These are phyloP conservation scores for Zoanthus solanderi DNA, from an alignment of 92 coral and sea anemone species.

Conservation along the genomic window DNA sequence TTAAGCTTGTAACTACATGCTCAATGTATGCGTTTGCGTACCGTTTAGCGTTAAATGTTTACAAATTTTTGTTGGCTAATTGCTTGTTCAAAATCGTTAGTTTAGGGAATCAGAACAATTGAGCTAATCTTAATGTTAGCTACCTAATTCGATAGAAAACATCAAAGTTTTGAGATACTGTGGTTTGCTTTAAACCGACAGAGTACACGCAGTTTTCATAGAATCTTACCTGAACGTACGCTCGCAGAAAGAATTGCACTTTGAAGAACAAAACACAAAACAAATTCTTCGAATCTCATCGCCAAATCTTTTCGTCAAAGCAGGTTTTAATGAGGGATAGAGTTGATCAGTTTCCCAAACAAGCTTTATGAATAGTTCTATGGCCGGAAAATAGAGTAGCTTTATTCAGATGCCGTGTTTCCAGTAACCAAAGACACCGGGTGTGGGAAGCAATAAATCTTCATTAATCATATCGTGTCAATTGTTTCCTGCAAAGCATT, in stretches of 20 bases:
- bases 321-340: neutral
- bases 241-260: neutral
- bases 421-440: constrained; percentile 36
- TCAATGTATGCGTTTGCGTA: neutral
- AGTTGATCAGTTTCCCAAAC: constrained; percentile 13
- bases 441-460: constrained; percentile 49
- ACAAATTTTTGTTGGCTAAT: neutral
- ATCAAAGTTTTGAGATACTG: neutral
- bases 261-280: constrained; percentile 10
- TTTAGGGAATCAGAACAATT: neutral
- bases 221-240: constrained; percentile 16
- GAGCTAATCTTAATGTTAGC: neutral
- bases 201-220: neutral
- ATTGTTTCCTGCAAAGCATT: constrained; percentile 32
- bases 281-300: neutral
- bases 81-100: neutral
- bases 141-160: neutral
- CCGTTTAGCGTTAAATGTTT: neutral
- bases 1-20: neutral
- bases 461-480: constrained; percentile 44
- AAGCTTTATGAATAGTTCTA: constrained; percentile 8
- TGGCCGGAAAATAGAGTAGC: constrained; percentile 32
- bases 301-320: neutral
- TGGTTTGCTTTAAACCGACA: neutral
- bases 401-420: constrained; percentile 34